A percentile compares a stretch with the other conserved stretches of the same genome.
These are phyloP conservation scores for Mastomys natalensis DNA, from an alignment of 2,113 vertebrate species.

Conservation along the genomic window DNA sequence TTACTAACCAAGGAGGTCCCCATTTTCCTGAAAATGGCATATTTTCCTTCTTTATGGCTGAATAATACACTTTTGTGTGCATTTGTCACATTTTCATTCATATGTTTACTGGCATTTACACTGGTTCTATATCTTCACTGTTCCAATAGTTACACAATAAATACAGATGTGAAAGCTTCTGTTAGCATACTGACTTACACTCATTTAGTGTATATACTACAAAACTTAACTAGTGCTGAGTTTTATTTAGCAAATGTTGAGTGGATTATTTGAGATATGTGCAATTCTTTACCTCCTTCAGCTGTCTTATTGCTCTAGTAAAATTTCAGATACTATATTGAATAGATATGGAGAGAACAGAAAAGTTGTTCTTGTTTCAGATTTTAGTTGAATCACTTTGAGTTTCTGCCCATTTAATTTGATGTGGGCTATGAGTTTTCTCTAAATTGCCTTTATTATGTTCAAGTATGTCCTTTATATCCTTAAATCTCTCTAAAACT, in stretches of 20 bases:
- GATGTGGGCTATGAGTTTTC: background rate
- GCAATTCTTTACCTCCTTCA: background rate
- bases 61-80: background rate
- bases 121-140: background rate
- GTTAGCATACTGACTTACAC: background rate
- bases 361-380: background rate
- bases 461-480: too few species aligned
- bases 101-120: background rate
- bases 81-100: background rate
- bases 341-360: background rate
- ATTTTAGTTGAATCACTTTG: background rate
- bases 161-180: background rate
- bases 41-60: background rate
- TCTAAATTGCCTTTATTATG: background rate
- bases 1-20: background rate
- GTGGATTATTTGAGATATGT: slow-evolving; percentile 8
- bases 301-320: background rate
- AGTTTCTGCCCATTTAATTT: background rate
- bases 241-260: slow-evolving; percentile 21
- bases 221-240: background rate
- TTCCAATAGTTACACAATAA: background rate
- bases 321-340: background rate
- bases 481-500: too few species aligned
- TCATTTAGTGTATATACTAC: too few species aligned
- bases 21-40: background rate